Conservation (phyloP, 2,888 invertebrate genomes). For the Dasysyrphus albostriatus region DNA sequence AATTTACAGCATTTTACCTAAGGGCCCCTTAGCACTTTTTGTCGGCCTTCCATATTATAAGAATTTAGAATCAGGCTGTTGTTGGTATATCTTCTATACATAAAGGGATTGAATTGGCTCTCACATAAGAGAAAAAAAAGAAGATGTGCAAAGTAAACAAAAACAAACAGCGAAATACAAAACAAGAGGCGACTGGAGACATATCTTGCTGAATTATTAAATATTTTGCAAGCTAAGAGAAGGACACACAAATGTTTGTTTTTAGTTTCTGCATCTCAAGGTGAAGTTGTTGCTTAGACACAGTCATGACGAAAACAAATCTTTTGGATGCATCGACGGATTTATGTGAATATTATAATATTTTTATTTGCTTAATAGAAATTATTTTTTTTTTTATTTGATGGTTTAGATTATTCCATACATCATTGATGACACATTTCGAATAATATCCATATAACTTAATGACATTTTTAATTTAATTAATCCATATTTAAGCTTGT, state of each 20-base stretch:
- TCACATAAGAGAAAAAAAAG: not conserved
- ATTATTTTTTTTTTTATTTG: too few species aligned
- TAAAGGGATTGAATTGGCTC: slow-evolving; percentile 15
- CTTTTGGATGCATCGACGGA: not conserved
- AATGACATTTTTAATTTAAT: too few species aligned
- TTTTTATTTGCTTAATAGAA: too few species aligned
- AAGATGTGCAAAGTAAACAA: slow-evolving; percentile 10
- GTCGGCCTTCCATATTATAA: not conserved
- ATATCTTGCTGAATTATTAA: slow-evolving; percentile 35
- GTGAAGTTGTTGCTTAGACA: not conserved
- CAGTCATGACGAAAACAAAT: not conserved
- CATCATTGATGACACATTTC: too few species aligned
- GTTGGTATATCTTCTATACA: not conserved
- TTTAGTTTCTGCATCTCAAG: not conserved
- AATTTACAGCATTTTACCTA: too few species aligned
- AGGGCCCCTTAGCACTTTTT: not conserved
- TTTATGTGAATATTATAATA: not conserved
- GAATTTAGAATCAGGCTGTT: not conserved
- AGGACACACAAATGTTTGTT: slow-evolving; percentile 43
- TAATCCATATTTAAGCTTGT: too few species aligned
- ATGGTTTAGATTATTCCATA: too few species aligned
- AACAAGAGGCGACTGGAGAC: not conserved
- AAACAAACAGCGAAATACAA: not conserved
- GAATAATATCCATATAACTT: too few species aligned
- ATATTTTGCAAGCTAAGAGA: slow-evolving; percentile 10